phyloP scores from a whole-genome alignment of 2,888 invertebrate genomes.

The Agapetus fuscipes region DNA sequence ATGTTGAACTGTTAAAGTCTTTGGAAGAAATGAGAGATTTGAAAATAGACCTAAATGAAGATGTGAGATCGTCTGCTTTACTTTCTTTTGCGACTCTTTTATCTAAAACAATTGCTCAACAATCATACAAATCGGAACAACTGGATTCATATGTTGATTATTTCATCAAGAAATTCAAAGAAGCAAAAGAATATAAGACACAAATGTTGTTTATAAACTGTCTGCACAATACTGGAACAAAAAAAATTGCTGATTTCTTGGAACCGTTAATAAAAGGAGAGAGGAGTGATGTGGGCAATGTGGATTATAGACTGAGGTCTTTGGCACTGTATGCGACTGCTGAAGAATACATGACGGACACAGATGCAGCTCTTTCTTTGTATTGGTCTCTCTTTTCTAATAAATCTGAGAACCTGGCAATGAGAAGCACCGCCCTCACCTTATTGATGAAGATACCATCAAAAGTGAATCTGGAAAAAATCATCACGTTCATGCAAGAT shows the following conservation, averaged over 20 bases:
- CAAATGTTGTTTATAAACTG: not conserved
- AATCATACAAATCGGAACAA: not conserved
- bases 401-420: not conserved
- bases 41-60: not conserved
- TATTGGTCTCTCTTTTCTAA: not conserved
- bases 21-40: not conserved
- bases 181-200: not conserved
- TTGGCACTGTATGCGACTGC: not conserved
- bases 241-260: not conserved
- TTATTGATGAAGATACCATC: not conserved
- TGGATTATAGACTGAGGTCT: not conserved
- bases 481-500: no score
- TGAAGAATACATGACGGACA: not conserved
- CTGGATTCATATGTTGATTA: not conserved
- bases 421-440: not conserved
- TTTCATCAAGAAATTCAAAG: not conserved
- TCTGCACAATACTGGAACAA: not conserved
- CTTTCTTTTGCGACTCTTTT: not conserved
- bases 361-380: not conserved
- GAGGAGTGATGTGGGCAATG: not conserved
- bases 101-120: not conserved
- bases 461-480: no score
- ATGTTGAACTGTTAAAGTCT: not conserved
- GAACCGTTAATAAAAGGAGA: not conserved
- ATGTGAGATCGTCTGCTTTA: not conserved